phyloP scores from a whole-genome alignment of 2,113 vertebrate genomes.

The Mus spicilegus region DNA sequence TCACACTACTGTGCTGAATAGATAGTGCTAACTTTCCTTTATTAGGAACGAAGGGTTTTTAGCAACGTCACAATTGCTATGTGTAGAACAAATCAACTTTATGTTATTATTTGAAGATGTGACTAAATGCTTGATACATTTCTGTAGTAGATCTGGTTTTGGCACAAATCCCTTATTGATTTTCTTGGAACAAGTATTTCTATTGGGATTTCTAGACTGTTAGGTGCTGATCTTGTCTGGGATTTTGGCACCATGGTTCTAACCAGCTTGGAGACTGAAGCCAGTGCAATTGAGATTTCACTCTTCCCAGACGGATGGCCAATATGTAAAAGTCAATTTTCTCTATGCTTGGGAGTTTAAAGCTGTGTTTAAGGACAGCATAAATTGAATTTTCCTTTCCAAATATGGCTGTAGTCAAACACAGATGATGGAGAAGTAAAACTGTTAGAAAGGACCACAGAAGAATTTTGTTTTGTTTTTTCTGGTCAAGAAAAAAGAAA shows the following conservation, averaged over 20 bases:
- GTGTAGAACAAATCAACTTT: conserved; percentile 8
- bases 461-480: conserved; percentile 6
- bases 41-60: conserved; percentile 21
- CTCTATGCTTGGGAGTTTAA: background rate
- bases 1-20: background rate
- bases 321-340: conserved; percentile 54
- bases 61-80: background rate
- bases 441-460: conserved; percentile 27
- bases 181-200: conserved; percentile 73
- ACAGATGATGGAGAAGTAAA: conserved; percentile 34
- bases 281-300: background rate
- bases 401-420: background rate
- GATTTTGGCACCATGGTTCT: conserved; percentile 45
- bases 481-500: background rate
- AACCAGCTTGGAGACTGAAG: conserved; percentile 42
- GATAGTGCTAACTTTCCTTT: background rate
- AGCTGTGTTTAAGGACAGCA: background rate
- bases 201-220: conserved; percentile 68
- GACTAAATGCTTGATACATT: conserved; percentile 8
- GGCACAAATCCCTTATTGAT: conserved; percentile 57
- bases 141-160: background rate
- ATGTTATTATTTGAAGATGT: conserved; percentile 23
- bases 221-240: conserved; percentile 43
- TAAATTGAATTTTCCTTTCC: conserved; percentile 42
- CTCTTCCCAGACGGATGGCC: conserved; percentile 20